These are phyloP conservation scores for Deladenus siricidicola DNA, from an alignment of 2,888 invertebrate species.

Conservation along the genomic window DNA sequence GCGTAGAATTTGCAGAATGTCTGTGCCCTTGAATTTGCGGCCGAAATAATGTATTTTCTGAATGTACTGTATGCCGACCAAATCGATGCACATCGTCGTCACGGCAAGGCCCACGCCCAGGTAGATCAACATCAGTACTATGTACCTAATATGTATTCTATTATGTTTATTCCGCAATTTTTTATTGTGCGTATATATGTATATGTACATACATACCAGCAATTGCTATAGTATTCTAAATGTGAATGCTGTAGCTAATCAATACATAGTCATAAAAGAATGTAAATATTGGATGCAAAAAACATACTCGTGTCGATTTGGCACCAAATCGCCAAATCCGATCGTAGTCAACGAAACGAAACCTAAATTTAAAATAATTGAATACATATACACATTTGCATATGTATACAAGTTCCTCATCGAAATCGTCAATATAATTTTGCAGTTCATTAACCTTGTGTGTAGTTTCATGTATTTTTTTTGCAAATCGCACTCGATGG, in stretches of 20 bases:
- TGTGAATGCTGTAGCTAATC: background rate
- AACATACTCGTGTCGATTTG: conserved; percentile 48
- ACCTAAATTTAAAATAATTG: conserved; percentile 26
- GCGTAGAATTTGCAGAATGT: conserved; percentile 49
- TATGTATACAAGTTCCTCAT: too few species aligned
- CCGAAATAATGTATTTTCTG: conserved; percentile 54
- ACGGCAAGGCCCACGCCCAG: conserved; percentile 53
- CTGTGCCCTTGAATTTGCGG: conserved; percentile 53
- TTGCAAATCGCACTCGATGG: too few species aligned
- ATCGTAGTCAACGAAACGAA: conserved; percentile 53
- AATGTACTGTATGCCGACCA: conserved; percentile 54
- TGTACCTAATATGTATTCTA: too few species aligned
- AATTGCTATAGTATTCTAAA: too few species aligned
- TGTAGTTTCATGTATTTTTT: too few species aligned
- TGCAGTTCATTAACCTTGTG: too few species aligned
- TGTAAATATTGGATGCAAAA: background rate
- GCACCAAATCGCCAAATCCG: conserved; percentile 52
- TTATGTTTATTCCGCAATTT: too few species aligned
- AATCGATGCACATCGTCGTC: conserved; percentile 54
- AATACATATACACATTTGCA: too few species aligned
- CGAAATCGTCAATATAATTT: too few species aligned
- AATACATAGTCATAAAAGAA: conserved; percentile 3
- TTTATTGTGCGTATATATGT: too few species aligned
- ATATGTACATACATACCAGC: too few species aligned
- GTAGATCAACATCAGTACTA: conserved; percentile 51